Evolutionary conservation across 2,888 invertebrate genomes (phyloP).

Genomic region (Pandemis heparana): DNA sequence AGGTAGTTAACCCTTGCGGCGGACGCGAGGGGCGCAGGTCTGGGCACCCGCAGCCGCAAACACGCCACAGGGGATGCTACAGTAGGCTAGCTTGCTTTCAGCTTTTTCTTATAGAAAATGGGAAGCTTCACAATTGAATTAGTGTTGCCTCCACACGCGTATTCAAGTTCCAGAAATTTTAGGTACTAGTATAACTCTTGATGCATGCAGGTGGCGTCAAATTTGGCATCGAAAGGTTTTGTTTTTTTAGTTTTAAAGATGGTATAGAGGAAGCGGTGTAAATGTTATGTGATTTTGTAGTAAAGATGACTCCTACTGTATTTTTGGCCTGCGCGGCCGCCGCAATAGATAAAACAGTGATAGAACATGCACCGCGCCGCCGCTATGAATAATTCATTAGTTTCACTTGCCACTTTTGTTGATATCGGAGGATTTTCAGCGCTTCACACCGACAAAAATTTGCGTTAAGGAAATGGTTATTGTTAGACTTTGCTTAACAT

Average conservation of each 20-base stretch:
- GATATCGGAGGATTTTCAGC: conserved; percentile 85
- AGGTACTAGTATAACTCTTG: too few relatives aligned
- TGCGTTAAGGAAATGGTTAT: conserved; percentile 79
- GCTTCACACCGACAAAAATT: conserved; percentile 82
- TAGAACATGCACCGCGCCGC: conserved; percentile 86
- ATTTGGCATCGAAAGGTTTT: neutral
- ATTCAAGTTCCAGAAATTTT: neutral
- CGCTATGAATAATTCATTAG: conserved; percentile 85
- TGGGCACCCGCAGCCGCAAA: conserved; percentile 62
- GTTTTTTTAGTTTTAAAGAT: neutral
- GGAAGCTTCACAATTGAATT: neutral
- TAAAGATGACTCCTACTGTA: conserved; percentile 35
- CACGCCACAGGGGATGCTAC: conserved; percentile 33
- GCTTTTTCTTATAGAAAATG: neutral
- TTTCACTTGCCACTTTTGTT: conserved; percentile 86
- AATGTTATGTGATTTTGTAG: neutral
- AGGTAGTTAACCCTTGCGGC: conserved; percentile 82
- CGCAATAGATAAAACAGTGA: conserved; percentile 87
- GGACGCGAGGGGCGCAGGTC: conserved; percentile 61
- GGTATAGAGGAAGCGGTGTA: neutral
- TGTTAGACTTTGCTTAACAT: conserved; percentile 68
- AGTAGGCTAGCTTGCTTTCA: conserved; percentile 22
- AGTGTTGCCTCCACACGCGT: neutral
- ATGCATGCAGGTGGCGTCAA: too few relatives aligned
- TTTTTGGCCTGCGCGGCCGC: conserved; percentile 41